Percentiles rank a stretch among this genome's conserved stretches.
phyloP scores from a whole-genome alignment of 1,140 invertebrate species.

The Helicoverpa zea region DNA sequence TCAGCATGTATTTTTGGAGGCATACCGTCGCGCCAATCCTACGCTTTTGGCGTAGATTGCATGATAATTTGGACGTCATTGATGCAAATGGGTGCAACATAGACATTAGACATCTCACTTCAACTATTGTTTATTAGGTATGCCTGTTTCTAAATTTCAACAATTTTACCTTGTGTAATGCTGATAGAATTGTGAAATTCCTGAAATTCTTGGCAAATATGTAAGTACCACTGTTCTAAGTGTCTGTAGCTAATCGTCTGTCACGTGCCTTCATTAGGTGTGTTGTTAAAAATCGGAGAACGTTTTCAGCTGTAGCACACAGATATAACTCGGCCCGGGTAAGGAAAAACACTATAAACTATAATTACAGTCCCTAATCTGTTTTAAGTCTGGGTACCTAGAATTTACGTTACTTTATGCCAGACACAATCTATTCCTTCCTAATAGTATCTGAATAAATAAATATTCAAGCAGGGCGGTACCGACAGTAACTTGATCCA shows the following conservation, averaged over 20 bases:
- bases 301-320: too few species aligned
- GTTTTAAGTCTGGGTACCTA: background rate
- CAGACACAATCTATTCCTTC: too few species aligned
- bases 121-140: background rate
- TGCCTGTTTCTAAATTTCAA: background rate
- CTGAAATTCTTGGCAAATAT: conserved; percentile 9
- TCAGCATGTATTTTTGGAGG: conserved; percentile 33
- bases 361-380: too few species aligned
- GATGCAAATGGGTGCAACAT: background rate
- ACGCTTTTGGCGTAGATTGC: conserved; percentile 43
- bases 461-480: conserved; percentile 17
- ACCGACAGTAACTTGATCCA: background rate
- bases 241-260: background rate
- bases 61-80: conserved; percentile 37
- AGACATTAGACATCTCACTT: conserved; percentile 15
- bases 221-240: background rate
- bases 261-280: background rate
- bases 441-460: too few species aligned
- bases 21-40: conserved; percentile 32
- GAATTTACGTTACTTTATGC: background rate
- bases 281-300: too few species aligned
- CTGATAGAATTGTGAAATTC: background rate
- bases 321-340: too few species aligned
- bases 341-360: too few species aligned
- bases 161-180: background rate